Evolutionary conservation across 1,140 invertebrate species (phyloP).

Genomic region (Heliconius melpomene): DNA sequence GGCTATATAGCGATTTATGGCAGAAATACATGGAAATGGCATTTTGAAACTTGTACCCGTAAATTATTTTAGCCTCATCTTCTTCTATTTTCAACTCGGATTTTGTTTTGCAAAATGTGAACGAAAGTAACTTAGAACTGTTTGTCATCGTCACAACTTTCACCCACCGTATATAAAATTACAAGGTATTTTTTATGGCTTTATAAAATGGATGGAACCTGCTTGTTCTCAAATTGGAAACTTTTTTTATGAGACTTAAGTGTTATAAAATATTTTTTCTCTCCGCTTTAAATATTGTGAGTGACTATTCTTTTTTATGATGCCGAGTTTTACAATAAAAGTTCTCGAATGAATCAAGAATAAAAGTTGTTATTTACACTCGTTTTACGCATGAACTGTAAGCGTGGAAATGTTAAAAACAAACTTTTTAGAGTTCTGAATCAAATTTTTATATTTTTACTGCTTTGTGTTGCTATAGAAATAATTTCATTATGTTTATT

Average conservation of each 20-base stretch:
- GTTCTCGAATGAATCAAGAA: conserved; percentile 10
- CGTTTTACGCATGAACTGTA: conserved; percentile 2
- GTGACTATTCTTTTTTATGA: conserved; percentile 15
- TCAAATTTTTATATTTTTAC: neutral
- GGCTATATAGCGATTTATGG: conserved; percentile 54
- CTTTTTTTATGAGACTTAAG: conserved; percentile 24
- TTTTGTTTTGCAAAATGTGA: conserved; percentile 40
- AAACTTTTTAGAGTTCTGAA: neutral
- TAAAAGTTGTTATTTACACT: conserved; percentile 8
- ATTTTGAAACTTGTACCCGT: conserved; percentile 48
- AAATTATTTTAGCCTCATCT: conserved; percentile 52
- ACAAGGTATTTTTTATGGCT: conserved; percentile 39
- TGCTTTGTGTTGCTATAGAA: neutral
- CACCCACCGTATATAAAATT: conserved; percentile 36
- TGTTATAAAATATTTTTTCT: conserved; percentile 21
- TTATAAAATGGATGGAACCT: conserved; percentile 28
- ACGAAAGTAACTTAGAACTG: conserved; percentile 28
- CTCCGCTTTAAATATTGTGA: conserved; percentile 19
- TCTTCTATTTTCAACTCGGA: conserved; percentile 44
- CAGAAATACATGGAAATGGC: conserved; percentile 52
- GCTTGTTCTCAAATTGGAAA: conserved; percentile 25
- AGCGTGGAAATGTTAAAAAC: neutral
- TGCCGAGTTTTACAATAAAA: conserved; percentile 15
- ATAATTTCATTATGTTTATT: neutral
- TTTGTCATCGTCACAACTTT: conserved; percentile 51